Evolutionary conservation across 2,797 vertebrate genomes (phyloP).

Genomic region (Scyliorhinus canicula): DNA sequence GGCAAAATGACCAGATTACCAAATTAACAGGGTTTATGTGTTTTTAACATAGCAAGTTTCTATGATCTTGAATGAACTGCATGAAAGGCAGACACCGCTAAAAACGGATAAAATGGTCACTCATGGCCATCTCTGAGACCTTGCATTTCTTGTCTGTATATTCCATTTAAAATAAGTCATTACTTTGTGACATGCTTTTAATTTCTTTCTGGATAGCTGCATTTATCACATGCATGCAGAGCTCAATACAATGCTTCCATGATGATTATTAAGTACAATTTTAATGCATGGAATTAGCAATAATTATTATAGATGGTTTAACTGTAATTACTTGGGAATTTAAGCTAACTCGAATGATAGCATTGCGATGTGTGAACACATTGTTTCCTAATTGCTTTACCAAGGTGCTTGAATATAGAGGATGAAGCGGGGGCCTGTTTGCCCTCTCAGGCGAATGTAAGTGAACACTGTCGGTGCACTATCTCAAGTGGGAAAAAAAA

Average conservation of each 20-base stretch:
- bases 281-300: background rate
- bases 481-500: background rate
- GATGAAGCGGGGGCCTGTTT: background rate
- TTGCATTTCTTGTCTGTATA: background rate
- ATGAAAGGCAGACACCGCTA: background rate
- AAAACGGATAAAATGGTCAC: background rate
- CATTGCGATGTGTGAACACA: background rate
- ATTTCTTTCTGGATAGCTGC: background rate
- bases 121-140: background rate
- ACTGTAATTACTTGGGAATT: slow-evolving; percentile 1
- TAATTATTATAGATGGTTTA: background rate
- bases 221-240: background rate
- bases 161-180: background rate
- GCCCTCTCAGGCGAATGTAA: background rate
- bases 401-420: background rate
- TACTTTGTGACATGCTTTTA: background rate
- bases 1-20: background rate
- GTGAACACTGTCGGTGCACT: background rate
- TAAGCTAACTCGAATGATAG: background rate
- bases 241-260: background rate
- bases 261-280: background rate
- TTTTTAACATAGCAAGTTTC: background rate
- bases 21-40: background rate
- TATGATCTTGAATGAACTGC: background rate
- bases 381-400: background rate